Conservation (phyloP, 1,140 invertebrate genomes). For the Hestina assimilis region DNA sequence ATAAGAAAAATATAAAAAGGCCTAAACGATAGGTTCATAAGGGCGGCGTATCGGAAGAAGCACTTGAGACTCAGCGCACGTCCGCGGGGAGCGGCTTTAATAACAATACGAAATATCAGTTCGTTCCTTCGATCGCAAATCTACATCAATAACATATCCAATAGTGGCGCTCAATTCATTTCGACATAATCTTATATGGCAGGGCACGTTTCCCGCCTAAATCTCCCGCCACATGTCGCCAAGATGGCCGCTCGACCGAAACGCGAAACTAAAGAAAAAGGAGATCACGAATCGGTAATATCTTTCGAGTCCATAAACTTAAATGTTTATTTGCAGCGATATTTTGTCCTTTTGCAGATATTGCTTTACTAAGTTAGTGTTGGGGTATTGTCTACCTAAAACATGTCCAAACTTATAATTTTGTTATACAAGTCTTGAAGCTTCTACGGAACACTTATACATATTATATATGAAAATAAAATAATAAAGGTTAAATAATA, state of each 20-base stretch:
- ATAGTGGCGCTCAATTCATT: constrained; percentile 78
- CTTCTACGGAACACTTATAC: too few species aligned
- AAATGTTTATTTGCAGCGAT: constrained; percentile 78
- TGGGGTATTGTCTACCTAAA: constrained; percentile 17
- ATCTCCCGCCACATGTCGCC: constrained; percentile 78
- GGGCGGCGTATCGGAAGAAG: constrained; percentile 56
- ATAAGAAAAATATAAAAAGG: constrained; percentile 78
- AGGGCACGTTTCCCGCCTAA: constrained; percentile 75
- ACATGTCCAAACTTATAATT: not conserved
- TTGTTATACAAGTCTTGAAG: too few species aligned
- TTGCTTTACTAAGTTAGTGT: constrained; percentile 58
- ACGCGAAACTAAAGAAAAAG: constrained; percentile 75
- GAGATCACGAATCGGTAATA: constrained; percentile 77
- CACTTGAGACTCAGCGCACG: constrained; percentile 62
- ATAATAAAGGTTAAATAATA: too few species aligned
- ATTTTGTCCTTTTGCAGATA: constrained; percentile 75
- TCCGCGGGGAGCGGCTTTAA: constrained; percentile 66
- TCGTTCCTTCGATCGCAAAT: constrained; percentile 78
- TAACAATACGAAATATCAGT: constrained; percentile 79
- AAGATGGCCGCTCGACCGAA: constrained; percentile 73
- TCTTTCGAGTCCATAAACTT: constrained; percentile 78
- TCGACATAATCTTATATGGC: constrained; percentile 76
- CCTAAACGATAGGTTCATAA: constrained; percentile 74
- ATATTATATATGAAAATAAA: too few species aligned
- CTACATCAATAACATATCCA: constrained; percentile 79